Conservation (phyloP, 2,113 vertebrate species). For the Chiloscyllium plagiosum region DNA sequence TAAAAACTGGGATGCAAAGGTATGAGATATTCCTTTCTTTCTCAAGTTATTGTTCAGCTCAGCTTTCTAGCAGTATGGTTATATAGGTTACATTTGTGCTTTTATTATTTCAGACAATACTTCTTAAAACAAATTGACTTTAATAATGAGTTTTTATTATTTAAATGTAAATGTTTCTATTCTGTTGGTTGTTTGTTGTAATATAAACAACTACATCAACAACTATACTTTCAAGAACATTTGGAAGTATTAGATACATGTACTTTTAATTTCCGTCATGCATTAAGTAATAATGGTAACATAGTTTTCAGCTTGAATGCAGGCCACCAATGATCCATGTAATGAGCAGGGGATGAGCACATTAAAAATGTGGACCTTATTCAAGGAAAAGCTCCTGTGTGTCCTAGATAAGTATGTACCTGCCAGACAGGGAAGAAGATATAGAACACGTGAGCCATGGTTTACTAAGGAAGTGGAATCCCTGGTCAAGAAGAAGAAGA, state of each 20-base stretch:
- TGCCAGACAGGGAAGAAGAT: too few relatives aligned
- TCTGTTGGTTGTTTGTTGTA: background rate
- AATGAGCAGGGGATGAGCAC: too few relatives aligned
- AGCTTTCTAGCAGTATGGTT: background rate
- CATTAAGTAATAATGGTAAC: background rate
- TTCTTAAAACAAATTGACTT: background rate
- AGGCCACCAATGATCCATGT: background rate
- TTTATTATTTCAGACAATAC: background rate
- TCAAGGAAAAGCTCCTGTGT: too few relatives aligned
- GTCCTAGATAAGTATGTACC: too few relatives aligned
- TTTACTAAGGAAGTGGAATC: too few relatives aligned
- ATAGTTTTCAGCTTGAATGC: background rate
- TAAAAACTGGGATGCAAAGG: constrained; percentile 84
- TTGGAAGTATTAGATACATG: background rate
- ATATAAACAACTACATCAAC: background rate
- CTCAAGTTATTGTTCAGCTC: background rate
- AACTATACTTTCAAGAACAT: background rate
- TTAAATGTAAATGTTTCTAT: background rate
- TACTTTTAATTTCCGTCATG: background rate
- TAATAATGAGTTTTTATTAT: background rate
- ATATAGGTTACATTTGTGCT: background rate
- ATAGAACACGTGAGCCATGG: too few relatives aligned
- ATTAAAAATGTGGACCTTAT: too few relatives aligned
- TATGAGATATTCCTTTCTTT: constrained; percentile 42
- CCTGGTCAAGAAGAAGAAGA: too few relatives aligned